These are phyloP conservation scores for Plagiodera versicolora DNA, from an alignment of 2,888 invertebrate species.

Conservation along the genomic window DNA sequence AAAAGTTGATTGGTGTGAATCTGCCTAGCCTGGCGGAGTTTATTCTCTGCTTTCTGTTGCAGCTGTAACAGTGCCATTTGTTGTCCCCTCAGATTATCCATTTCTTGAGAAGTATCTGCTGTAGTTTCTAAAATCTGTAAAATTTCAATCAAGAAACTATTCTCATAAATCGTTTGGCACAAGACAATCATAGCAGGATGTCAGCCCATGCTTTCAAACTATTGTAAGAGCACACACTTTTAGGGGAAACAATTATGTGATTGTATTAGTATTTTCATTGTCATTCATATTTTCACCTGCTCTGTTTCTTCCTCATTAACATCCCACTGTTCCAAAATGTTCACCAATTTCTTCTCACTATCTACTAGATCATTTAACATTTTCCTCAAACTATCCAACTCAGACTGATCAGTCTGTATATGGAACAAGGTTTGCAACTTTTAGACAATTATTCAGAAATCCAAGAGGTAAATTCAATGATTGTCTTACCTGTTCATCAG, in stretches of 20 bases:
- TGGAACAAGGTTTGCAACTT: constrained; percentile 21
- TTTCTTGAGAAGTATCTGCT: constrained; percentile 43
- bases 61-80: constrained; percentile 44
- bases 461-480: neutral
- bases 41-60: constrained; percentile 52
- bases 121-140: constrained; percentile 39
- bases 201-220: neutral
- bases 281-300: neutral
- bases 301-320: neutral
- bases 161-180: no score
- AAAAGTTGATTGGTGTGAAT: constrained; percentile 40
- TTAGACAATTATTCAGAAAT: neutral
- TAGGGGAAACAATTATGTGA: constrained; percentile 5
- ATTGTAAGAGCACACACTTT: constrained; percentile 9
- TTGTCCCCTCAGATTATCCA: constrained; percentile 47
- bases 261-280: neutral
- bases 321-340: constrained; percentile 56
- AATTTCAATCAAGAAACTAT: neutral
- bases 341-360: constrained; percentile 68
- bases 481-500: constrained; percentile 66
- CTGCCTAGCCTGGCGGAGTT: constrained; percentile 48
- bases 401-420: constrained; percentile 41
- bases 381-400: constrained; percentile 63
- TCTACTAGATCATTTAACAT: constrained; percentile 71
- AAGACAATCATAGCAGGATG: neutral